These are phyloP conservation scores for Siniperca knerii DNA, from an alignment of 2,113 vertebrate species.

Conservation along the genomic window DNA sequence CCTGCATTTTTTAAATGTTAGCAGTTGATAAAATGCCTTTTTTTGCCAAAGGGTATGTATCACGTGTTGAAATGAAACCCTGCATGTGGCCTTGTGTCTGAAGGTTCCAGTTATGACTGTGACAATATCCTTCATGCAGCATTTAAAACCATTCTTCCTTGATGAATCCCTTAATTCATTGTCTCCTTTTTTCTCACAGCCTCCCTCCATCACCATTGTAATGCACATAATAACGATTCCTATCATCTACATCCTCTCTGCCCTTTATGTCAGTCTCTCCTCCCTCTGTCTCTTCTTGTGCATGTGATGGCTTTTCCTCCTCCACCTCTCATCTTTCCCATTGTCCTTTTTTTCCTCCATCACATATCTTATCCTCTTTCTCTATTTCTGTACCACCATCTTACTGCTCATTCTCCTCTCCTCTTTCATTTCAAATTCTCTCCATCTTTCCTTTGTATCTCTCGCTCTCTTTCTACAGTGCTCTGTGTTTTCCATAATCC, in stretches of 20 bases:
- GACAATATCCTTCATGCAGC: conserved; percentile 16
- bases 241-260: conserved; percentile 65
- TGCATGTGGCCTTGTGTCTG: not conserved
- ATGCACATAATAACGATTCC: conserved; percentile 38
- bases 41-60: not conserved
- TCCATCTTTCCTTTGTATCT: conserved; percentile 6
- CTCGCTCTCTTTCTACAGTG: conserved; percentile 19
- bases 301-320: conserved; percentile 43
- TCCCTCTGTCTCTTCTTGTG: not conserved
- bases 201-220: conserved; percentile 22
- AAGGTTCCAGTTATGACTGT: not conserved
- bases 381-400: conserved; percentile 37
- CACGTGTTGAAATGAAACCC: not conserved
- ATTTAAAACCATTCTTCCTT: conserved; percentile 13
- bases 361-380: conserved; percentile 33
- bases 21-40: not conserved
- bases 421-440: conserved; percentile 1
- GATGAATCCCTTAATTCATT: conserved; percentile 26
- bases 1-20: not conserved
- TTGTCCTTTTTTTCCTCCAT: conserved; percentile 24
- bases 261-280: conserved; percentile 54
- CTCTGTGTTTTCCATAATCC: conserved; percentile 64
- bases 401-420: conserved; percentile 4
- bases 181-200: conserved; percentile 15
- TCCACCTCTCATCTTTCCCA: conserved; percentile 32